Conservation (phyloP, 2,888 invertebrate genomes). For the Scaptomyza caliginosa region DNA sequence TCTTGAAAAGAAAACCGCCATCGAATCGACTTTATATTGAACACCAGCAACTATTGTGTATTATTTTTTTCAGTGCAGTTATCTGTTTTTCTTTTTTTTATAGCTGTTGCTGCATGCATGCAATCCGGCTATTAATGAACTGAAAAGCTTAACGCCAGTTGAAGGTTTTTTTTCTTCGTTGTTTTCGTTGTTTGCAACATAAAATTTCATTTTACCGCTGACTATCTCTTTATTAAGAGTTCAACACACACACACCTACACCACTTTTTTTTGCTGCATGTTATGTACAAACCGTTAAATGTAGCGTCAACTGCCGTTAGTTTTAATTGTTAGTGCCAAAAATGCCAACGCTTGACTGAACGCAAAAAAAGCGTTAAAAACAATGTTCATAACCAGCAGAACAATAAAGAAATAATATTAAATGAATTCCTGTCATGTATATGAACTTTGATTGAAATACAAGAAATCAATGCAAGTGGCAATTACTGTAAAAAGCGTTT, state of each 20-base stretch:
- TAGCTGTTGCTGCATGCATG: slow-evolving; percentile 17
- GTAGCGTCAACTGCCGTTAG: slow-evolving; percentile 64
- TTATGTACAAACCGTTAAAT: slow-evolving; percentile 61
- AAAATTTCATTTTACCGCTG: slow-evolving; percentile 72
- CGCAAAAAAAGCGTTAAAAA: slow-evolving; percentile 6
- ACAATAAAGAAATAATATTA: neutral
- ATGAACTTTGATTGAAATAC: slow-evolving; percentile 59
- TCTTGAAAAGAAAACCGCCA: too few species aligned
- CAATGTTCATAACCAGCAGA: slow-evolving; percentile 5
- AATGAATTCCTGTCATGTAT: neutral
- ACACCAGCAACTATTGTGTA: too few species aligned
- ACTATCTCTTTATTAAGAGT: slow-evolving; percentile 60
- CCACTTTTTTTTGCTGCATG: neutral
- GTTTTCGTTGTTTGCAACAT: slow-evolving; percentile 34
- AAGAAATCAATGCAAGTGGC: slow-evolving; percentile 63
- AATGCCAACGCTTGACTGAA: slow-evolving; percentile 52
- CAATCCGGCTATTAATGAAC: slow-evolving; percentile 54
- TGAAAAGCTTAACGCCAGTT: slow-evolving; percentile 50
- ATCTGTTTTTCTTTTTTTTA: slow-evolving; percentile 2
- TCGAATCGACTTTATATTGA: too few species aligned
- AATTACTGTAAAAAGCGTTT: slow-evolving; percentile 34
- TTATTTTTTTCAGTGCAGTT: too few species aligned
- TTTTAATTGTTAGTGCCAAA: slow-evolving; percentile 75
- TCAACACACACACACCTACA: slow-evolving; percentile 41
- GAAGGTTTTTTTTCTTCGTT: neutral